Evolutionary conservation across 2,113 vertebrate species (phyloP).

Genomic region (Mobula birostris): DNA sequence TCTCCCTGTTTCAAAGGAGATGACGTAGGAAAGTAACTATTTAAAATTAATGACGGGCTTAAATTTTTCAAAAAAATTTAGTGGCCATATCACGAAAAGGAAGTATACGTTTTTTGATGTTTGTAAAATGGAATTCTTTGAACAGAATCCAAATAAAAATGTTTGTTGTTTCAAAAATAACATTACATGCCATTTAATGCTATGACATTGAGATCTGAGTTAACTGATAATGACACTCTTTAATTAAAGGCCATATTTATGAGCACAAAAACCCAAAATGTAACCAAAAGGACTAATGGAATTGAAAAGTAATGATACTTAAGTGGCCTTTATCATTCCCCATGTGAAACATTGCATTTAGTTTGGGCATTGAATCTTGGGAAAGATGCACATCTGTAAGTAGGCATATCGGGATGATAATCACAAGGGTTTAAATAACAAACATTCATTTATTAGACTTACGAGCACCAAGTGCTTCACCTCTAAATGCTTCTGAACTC

Average conservation of each 20-base stretch:
- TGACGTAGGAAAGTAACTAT: background rate
- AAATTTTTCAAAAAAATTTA: background rate
- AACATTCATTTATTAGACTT: background rate
- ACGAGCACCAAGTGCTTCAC: background rate
- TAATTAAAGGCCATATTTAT: background rate
- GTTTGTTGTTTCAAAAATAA: background rate
- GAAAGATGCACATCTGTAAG: background rate
- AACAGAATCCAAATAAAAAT: slow-evolving; percentile 23
- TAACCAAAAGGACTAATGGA: background rate
- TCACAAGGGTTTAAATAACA: no score
- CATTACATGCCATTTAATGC: background rate
- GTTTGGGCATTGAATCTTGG: background rate
- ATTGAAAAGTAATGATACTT: background rate
- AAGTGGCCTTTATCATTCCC: background rate
- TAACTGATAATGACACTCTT: background rate
- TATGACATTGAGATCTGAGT: background rate
- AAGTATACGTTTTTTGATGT: background rate
- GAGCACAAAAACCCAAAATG: background rate
- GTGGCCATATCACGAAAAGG: background rate
- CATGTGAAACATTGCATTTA: background rate
- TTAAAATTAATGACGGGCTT: background rate
- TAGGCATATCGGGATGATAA: no score
- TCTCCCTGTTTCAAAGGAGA: slow-evolving; percentile 36
- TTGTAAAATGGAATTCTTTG: background rate
- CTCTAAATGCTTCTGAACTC: background rate